Conservation (phyloP, 2,797 vertebrate species). For the Pteropus rufus region DNA sequence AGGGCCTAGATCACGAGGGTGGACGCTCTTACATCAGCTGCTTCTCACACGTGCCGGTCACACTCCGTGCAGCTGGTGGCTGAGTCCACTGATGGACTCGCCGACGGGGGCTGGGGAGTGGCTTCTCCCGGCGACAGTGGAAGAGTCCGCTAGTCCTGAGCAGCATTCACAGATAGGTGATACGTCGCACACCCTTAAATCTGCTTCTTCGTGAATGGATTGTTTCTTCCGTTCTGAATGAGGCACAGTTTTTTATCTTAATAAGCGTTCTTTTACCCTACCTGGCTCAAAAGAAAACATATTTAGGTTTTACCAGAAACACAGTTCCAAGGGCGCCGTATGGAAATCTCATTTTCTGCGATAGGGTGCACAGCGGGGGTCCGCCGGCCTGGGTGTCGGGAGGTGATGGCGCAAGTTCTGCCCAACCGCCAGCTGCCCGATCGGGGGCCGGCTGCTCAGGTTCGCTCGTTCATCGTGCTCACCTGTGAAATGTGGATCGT, state of each 20-base stretch:
- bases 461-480: neutral
- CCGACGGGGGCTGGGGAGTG: too few relatives aligned
- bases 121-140: too few relatives aligned
- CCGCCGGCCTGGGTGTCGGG: neutral
- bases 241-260: too few relatives aligned
- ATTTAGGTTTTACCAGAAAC: neutral
- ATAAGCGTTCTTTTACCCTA: neutral
- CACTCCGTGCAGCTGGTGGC: too few relatives aligned
- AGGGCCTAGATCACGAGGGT: too few relatives aligned
- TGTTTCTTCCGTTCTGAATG: neutral
- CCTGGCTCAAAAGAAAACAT: neutral
- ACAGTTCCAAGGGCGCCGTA: accelerated
- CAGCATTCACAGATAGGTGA: too few relatives aligned
- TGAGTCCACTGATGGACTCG: accelerated
- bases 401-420: neutral
- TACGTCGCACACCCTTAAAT: neutral
- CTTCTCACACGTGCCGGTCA: accelerated
- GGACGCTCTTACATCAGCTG: neutral
- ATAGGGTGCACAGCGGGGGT: neutral
- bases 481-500: neutral
- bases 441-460: neutral
- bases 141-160: neutral
- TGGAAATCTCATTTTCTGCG: neutral
- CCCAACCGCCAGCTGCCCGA: accelerated
- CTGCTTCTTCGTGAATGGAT: accelerated